A percentile compares a stretch with the other conserved stretches of the same genome.
These are phyloP conservation scores for Australoheros scitulus DNA, from an alignment of 2,113 vertebrate species.

Conservation along the genomic window DNA sequence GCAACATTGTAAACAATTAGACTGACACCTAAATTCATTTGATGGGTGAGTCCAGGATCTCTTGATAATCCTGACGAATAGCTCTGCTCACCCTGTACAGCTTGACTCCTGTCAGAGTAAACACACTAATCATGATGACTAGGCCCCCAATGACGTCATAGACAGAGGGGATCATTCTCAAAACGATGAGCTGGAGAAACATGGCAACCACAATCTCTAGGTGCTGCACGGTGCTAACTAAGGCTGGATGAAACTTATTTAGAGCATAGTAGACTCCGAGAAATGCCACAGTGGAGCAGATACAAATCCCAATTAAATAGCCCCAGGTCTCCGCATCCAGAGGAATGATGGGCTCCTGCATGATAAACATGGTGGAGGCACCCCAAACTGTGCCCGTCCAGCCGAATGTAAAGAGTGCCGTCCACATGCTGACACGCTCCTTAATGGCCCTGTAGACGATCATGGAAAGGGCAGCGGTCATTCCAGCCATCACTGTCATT, in stretches of 20 bases:
- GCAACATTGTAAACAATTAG: constrained; percentile 76
- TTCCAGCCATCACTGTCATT: constrained; percentile 95
- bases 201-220: constrained; percentile 96
- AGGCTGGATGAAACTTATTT: constrained; percentile 94
- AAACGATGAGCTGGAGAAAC: constrained; percentile 93
- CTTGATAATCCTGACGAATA: constrained; percentile 90
- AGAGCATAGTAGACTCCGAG: constrained; percentile 97
- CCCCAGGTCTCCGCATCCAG: constrained; percentile 96
- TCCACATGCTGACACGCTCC: constrained; percentile 98
- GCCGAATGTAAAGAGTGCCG: constrained; percentile 96
- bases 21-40: constrained; percentile 82
- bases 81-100: constrained; percentile 89
- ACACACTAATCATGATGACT: constrained; percentile 93
- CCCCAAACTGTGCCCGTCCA: constrained; percentile 98
- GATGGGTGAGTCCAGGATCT: constrained; percentile 94
- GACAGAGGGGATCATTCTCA: constrained; percentile 89
- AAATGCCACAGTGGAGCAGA: constrained; percentile 96
- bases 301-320: constrained; percentile 93
- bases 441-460: constrained; percentile 96
- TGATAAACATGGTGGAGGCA: constrained; percentile 95
- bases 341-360: constrained; percentile 97
- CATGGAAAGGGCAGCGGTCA: constrained; percentile 97
- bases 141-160: constrained; percentile 91
- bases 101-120: constrained; percentile 91
- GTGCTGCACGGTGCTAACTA: constrained; percentile 98